A percentile compares a stretch with the other conserved stretches of the same genome.
Conservation (phyloP, 2,888 invertebrate genomes). For the Asteroscopus sphinx region DNA sequence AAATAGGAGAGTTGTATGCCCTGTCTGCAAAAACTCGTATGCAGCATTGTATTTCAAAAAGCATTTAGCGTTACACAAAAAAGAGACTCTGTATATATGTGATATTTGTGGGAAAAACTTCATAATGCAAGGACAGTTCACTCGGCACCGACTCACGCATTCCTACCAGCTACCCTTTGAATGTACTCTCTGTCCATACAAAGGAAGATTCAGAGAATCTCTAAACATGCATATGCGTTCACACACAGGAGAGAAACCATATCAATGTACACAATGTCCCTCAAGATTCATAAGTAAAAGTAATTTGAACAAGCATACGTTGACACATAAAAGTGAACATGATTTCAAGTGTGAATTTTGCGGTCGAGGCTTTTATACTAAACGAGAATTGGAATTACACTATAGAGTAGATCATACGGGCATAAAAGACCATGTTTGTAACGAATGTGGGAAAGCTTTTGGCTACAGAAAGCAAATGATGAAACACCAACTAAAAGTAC, state of each 20-base stretch:
- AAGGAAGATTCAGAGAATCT: slow-evolving; percentile 78
- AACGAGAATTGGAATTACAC: slow-evolving; percentile 76
- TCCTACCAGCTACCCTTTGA: slow-evolving; percentile 78
- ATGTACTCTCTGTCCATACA: slow-evolving; percentile 81
- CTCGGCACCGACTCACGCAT: slow-evolving; percentile 79
- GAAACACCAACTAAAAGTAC: slow-evolving; percentile 83
- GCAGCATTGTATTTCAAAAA: slow-evolving; percentile 72
- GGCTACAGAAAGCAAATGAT: slow-evolving; percentile 84
- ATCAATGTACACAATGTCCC: slow-evolving; percentile 80
- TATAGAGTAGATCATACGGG: slow-evolving; percentile 82
- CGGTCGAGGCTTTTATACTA: slow-evolving; percentile 77
- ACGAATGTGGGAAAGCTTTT: slow-evolving; percentile 81
- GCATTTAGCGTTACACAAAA: slow-evolving; percentile 73
- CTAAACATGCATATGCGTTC: slow-evolving; percentile 83
- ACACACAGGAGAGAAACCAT: slow-evolving; percentile 84
- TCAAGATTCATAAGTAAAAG: slow-evolving; percentile 80
- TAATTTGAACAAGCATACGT: slow-evolving; percentile 80
- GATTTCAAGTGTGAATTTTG: slow-evolving; percentile 81
- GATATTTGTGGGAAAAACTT: slow-evolving; percentile 84
- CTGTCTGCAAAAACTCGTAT: slow-evolving; percentile 77
- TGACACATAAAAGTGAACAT: slow-evolving; percentile 73
- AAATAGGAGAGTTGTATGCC: slow-evolving; percentile 71
- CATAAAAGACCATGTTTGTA: slow-evolving; percentile 80
- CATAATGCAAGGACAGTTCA: slow-evolving; percentile 70
- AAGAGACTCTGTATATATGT: slow-evolving; percentile 72